These are phyloP conservation scores for Carapus acus DNA, from an alignment of 2,797 vertebrate genomes.

Conservation along the genomic window DNA sequence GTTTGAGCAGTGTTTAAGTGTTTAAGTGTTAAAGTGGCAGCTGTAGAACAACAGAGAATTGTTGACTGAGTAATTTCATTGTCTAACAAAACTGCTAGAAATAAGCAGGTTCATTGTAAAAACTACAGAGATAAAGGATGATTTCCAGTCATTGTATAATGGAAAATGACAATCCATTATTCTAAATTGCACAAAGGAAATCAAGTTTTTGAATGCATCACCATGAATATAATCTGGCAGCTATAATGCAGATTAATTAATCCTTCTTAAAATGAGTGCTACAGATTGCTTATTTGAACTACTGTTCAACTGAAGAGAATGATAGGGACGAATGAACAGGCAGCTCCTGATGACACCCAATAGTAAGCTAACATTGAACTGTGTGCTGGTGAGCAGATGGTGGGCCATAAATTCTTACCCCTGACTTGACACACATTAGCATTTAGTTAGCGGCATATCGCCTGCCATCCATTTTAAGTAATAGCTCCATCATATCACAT, in stretches of 20 bases:
- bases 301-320: slow-evolving; percentile 70
- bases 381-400: slow-evolving; percentile 80
- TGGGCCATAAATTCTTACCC: slow-evolving; percentile 74
- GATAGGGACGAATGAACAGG: slow-evolving; percentile 75
- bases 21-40: too few relatives aligned
- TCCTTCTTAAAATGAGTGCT: slow-evolving; percentile 56
- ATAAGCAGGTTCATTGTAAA: slow-evolving; percentile 1
- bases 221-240: slow-evolving; percentile 48
- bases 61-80: slow-evolving; percentile 37
- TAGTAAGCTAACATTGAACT: slow-evolving; percentile 78
- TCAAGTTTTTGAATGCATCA: slow-evolving; percentile 35
- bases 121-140: slow-evolving; percentile 1
- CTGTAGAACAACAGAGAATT: slow-evolving; percentile 41
- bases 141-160: slow-evolving; percentile 9
- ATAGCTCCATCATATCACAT: slow-evolving; percentile 79
- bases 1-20: slow-evolving; percentile 59
- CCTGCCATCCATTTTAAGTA: slow-evolving; percentile 80
- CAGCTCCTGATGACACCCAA: slow-evolving; percentile 80
- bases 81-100: slow-evolving; percentile 27
- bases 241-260: slow-evolving; percentile 59
- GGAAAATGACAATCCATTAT: slow-evolving; percentile 31
- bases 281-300: slow-evolving; percentile 53
- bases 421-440: slow-evolving; percentile 79
- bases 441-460: slow-evolving; percentile 77
- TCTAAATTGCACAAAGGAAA: slow-evolving; percentile 40